Conservation (phyloP, 1,140 invertebrate genomes). For the Aphelenchoides fujianensis region DNA sequence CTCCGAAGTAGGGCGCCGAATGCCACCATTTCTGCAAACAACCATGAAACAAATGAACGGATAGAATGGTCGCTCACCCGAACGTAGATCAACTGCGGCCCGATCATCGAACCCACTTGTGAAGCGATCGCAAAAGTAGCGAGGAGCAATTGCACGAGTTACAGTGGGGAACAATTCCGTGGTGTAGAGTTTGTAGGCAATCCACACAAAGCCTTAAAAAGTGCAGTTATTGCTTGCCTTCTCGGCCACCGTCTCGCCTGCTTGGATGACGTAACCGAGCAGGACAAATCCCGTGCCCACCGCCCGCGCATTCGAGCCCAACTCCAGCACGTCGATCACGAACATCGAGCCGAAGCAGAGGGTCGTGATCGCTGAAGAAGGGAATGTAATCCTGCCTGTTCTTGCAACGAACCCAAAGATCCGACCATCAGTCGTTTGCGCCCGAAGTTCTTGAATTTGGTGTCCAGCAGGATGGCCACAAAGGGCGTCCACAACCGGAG, state of each 20-base stretch:
- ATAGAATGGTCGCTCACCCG: conserved; percentile 13
- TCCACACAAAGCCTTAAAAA: conserved; percentile 45
- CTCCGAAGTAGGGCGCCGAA: conserved; percentile 33
- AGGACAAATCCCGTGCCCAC: conserved; percentile 33
- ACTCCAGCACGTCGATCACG: conserved; percentile 31
- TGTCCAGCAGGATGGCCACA: conserved; percentile 38
- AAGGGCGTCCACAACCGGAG: conserved; percentile 43
- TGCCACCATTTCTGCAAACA: conserved; percentile 42
- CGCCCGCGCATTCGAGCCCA: background rate
- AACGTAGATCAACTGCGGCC: conserved; percentile 41
- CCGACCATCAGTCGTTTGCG: conserved; percentile 33
- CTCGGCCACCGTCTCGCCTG: too few species aligned
- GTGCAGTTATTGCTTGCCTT: too few species aligned
- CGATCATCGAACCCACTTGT: conserved; percentile 28
- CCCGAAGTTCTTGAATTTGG: conserved; percentile 28
- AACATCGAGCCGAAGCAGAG: conserved; percentile 41
- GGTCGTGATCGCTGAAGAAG: conserved; percentile 33
- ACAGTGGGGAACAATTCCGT: conserved; percentile 47
- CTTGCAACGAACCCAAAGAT: conserved; percentile 33
- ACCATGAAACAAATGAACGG: background rate
- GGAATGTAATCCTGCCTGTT: background rate
- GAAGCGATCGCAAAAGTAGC: conserved; percentile 23
- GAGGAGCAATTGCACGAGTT: conserved; percentile 41
- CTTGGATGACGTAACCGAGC: conserved; percentile 35
- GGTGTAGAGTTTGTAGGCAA: conserved; percentile 47